A percentile compares a stretch with the other conserved stretches of the same genome.
phyloP scores from a whole-genome alignment of 2,113 vertebrate genomes.

The Gyps fulvus region DNA sequence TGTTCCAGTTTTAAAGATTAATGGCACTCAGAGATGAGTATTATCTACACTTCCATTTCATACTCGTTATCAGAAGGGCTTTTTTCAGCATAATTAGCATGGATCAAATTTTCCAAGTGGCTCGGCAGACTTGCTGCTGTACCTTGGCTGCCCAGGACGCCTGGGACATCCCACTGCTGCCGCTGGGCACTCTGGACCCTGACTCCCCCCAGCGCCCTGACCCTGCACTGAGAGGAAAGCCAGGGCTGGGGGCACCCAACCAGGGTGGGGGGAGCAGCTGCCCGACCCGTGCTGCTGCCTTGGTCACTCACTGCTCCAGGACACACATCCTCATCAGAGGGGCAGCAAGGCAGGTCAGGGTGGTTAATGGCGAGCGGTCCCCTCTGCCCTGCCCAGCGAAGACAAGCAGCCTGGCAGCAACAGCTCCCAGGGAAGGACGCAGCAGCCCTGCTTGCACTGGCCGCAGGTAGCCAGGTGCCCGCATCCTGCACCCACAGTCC shows the following conservation, averaged over 20 bases:
- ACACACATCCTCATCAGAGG: not conserved
- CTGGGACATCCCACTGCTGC: not conserved
- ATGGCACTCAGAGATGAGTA: constrained; percentile 48
- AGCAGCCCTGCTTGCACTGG: fast-evolving
- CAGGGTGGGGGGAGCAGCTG: not conserved
- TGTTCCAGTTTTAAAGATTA: constrained; percentile 62
- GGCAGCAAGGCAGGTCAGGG: not conserved
- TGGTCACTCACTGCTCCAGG: not conserved
- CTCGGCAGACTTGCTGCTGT: not conserved
- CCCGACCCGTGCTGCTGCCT: not conserved
- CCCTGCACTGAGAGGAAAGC: fast-evolving
- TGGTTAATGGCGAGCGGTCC: fast-evolving
- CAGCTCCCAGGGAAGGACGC: not conserved
- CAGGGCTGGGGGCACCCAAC: not conserved
- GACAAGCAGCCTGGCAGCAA: not conserved
- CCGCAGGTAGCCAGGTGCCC: not conserved
- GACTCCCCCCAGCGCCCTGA: fast-evolving
- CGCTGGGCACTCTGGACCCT: fast-evolving
- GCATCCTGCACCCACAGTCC: not conserved
- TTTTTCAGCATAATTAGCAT: constrained; percentile 36
- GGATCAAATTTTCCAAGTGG: constrained; percentile 45
- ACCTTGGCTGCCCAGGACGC: not conserved
- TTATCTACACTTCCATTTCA: constrained; percentile 46
- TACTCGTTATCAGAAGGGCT: constrained; percentile 50
- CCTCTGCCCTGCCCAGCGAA: not conserved